phyloP scores from a whole-genome alignment of 1,140 invertebrate species.

The Drosophila pectinifera region DNA sequence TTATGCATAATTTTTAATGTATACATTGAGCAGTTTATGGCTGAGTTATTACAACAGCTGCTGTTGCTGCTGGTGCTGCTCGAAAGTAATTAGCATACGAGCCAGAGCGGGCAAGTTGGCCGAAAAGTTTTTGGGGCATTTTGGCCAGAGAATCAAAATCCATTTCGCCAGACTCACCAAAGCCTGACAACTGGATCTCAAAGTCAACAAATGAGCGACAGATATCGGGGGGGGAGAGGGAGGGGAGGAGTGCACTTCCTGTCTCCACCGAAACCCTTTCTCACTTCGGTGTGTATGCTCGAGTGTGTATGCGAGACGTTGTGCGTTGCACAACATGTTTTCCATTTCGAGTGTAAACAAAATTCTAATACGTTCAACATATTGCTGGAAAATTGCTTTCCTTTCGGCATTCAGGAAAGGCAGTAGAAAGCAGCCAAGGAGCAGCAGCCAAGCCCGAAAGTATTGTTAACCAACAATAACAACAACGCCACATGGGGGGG shows the following conservation, averaged over 20 bases:
- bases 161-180: constrained; percentile 25
- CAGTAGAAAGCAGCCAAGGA: constrained; percentile 43
- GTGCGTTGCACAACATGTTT: constrained; percentile 82
- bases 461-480: constrained; percentile 80
- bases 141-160: constrained; percentile 54
- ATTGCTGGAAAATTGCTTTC: constrained; percentile 83
- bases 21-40: constrained; percentile 83
- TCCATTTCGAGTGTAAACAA: constrained; percentile 83
- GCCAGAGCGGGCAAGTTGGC: constrained; percentile 2
- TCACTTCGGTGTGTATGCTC: too few species aligned
- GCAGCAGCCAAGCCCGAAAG: constrained; percentile 63
- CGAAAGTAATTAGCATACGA: constrained; percentile 77
- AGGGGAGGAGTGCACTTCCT: not conserved
- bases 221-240: constrained; percentile 11
- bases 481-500: constrained; percentile 31
- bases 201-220: constrained; percentile 76
- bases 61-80: constrained; percentile 63
- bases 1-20: constrained; percentile 84
- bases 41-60: constrained; percentile 82
- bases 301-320: constrained; percentile 35
- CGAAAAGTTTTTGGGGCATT: constrained; percentile 47
- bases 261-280: constrained; percentile 6
- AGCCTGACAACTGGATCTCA: constrained; percentile 75
- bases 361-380: constrained; percentile 83
- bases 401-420: constrained; percentile 67